Evolutionary conservation across 2,797 vertebrate species (phyloP), one percentile per base, ranked within the genome.

Genomic region (Melanotaenia parkinsoni): DNA sequence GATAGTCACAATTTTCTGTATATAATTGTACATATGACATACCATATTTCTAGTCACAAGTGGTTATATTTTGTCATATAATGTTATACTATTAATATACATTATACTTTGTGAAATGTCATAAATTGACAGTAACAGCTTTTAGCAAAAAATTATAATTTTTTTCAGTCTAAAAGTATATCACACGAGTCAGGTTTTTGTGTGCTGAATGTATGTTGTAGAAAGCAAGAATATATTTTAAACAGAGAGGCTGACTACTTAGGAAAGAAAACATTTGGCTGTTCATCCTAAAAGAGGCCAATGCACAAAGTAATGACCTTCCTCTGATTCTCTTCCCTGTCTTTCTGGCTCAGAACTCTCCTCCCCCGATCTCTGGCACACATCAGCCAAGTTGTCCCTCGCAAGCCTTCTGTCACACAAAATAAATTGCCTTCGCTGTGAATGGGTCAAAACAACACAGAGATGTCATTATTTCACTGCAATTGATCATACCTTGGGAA

Each of bases 381-480:
- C 90, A 84, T 92, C 90, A 88, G 84, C 93, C 75, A 80, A 88
- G 84, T 85, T 92, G 92, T 90, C 91, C 86, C 88, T 90, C 83
- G 89, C 91, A 91, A 92, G 91, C 88, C 91, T 91, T 84, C 92
- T 93, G 92, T 94, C 94, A 92, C 93, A 94, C 91, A 91, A 94
- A 95, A 95, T 94, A 94, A 95, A 95, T 95, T 94, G 93, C 93
- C 93, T 94, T 93, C 68, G 82, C 91, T 77, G 90, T 91, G 92
- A 94, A 93, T 88, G 93, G 94, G 94, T 94, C 95, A 95, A 91
- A 94, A 95, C 94, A 95, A 95, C 93, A 94, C 83, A 93, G 91
- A 94, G 84, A 94, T 94, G 93, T 94, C 93, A 94, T 95, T 95
- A 95, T 94, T 95, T 92, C 91, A 81, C 91, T 83, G 90, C 93